Evolutionary conservation across 2,113 vertebrate species (phyloP).

Genomic region (Tiliqua scincoides): DNA sequence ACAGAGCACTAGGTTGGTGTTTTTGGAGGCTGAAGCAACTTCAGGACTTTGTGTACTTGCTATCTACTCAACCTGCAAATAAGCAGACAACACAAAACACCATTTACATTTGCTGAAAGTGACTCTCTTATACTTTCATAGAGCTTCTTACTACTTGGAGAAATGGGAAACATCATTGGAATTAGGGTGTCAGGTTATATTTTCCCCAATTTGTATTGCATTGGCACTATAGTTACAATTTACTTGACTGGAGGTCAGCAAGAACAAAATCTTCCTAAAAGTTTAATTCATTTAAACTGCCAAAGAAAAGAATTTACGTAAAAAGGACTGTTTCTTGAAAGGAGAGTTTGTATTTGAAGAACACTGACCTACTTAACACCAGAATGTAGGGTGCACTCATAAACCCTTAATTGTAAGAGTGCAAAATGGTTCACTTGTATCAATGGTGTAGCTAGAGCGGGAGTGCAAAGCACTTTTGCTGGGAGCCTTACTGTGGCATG

Average conservation of each 20-base stretch:
- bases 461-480: too few species aligned
- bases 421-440: not conserved
- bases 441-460: too few species aligned
- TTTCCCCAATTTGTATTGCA: not conserved
- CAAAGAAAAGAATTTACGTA: not conserved
- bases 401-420: too few species aligned
- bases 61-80: not conserved
- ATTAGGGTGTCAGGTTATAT: not conserved
- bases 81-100: too few species aligned
- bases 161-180: not conserved
- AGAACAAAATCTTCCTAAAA: not conserved
- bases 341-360: not conserved
- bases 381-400: not conserved
- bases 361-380: accelerated
- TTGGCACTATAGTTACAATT: not conserved
- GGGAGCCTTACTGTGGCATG: too few species aligned
- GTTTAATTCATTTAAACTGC: not conserved
- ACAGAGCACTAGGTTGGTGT: not conserved
- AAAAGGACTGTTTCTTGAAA: not conserved
- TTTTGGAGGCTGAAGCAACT: not conserved
- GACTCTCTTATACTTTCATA: too few species aligned
- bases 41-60: not conserved
- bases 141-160: not conserved
- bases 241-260: not conserved
- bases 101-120: not conserved